Percentiles rank a stretch among this genome's conserved stretches.
Conservation (phyloP, 1,140 invertebrate species). For the Fopius arisanus region DNA sequence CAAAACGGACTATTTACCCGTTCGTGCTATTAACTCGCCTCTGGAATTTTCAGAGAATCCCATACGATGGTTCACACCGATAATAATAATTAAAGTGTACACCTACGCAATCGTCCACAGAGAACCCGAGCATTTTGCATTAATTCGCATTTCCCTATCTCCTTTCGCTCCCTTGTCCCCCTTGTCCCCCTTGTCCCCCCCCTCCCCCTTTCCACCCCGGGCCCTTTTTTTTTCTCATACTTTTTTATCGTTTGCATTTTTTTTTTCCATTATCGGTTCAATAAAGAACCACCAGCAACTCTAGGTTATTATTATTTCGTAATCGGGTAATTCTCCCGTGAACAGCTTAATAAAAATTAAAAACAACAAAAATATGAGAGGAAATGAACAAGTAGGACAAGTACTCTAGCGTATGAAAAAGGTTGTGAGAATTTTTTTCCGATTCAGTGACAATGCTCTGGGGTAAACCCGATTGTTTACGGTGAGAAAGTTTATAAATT, state of each 20-base stretch:
- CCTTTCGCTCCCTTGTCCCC: neutral
- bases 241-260: neutral
- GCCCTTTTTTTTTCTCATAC: neutral
- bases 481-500: too few species aligned
- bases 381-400: too few species aligned
- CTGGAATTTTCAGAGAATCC: neutral
- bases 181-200: neutral
- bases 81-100: constrained; percentile 12
- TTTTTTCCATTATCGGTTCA: neutral
- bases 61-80: constrained; percentile 5
- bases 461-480: too few species aligned
- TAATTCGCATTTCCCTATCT: neutral
- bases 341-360: neutral
- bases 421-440: neutral
- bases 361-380: neutral
- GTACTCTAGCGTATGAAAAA: neutral
- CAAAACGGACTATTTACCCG: constrained; percentile 2
- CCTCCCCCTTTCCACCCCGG: too few species aligned
- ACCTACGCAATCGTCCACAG: neutral
- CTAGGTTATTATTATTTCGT: constrained; percentile 3
- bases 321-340: neutral
- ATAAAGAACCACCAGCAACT: neutral
- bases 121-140: neutral
- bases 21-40: neutral
- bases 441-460: too few species aligned